These are phyloP conservation scores for Plecturocebus donacophilus DNA, from an alignment of 2,113 vertebrate species.

Conservation along the genomic window DNA sequence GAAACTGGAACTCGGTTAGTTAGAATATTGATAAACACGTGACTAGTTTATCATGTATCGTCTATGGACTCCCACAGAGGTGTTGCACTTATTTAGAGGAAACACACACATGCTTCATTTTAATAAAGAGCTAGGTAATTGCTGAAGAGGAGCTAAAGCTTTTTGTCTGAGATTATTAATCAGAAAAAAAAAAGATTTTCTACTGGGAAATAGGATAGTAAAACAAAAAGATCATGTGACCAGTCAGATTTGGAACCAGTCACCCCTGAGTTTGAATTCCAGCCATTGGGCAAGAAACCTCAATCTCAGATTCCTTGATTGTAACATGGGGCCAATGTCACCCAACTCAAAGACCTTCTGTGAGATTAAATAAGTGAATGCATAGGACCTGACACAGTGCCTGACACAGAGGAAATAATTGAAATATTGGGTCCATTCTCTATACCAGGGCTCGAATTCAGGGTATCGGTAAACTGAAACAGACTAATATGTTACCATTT, in stretches of 20 bases:
- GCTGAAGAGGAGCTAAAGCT: neutral
- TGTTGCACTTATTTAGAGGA: constrained; percentile 44
- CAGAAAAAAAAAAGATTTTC: constrained; percentile 1
- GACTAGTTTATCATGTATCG: constrained; percentile 7
- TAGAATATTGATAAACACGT: neutral
- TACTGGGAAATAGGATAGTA: neutral
- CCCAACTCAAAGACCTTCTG: neutral
- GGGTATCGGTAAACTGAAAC: neutral
- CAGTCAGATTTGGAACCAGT: neutral
- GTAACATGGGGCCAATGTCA: neutral
- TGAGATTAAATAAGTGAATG: neutral
- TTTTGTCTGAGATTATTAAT: constrained; percentile 39
- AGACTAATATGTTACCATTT: neutral
- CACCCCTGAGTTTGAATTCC: neutral
- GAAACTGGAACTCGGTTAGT: neutral
- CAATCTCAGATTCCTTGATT: neutral
- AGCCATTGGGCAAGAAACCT: neutral
- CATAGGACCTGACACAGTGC: neutral
- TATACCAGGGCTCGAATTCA: neutral
- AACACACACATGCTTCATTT: constrained; percentile 11
- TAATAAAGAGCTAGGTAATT: neutral
- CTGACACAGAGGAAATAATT: neutral
- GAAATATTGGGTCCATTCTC: neutral
- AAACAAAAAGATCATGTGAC: constrained; percentile 13
- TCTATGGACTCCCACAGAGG: neutral